Evolutionary conservation across 2,888 invertebrate species (phyloP).

Genomic region (Athripsodes cinereus): DNA sequence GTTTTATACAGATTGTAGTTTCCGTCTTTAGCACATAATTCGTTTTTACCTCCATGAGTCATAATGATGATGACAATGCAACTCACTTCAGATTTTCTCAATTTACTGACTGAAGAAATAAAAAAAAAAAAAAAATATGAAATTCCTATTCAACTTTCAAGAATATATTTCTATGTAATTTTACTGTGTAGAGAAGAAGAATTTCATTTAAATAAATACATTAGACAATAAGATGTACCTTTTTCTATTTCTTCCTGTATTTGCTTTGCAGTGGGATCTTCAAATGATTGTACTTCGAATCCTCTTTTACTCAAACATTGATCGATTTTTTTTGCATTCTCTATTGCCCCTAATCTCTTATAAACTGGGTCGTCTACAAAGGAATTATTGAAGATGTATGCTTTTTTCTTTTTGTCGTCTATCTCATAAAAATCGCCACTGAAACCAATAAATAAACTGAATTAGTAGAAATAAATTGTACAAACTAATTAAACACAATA

Average conservation of each 20-base stretch:
- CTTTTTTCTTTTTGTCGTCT: background rate
- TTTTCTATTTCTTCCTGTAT: background rate
- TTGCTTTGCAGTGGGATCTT: background rate
- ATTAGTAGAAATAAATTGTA: no score
- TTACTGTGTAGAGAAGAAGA: no score
- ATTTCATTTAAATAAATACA: background rate
- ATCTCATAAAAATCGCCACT: no score
- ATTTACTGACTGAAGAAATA: background rate
- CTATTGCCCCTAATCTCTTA: background rate
- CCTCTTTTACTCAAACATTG: background rate
- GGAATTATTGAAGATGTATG: background rate
- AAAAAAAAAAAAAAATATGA: no score
- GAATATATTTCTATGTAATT: no score
- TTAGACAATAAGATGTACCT: background rate
- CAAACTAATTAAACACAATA: no score
- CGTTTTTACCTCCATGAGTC: background rate
- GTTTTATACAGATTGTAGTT: background rate
- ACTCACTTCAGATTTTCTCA: background rate
- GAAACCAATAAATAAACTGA: no score
- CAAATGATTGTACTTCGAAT: background rate
- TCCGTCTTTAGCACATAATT: background rate
- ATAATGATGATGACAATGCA: background rate
- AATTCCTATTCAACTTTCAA: no score
- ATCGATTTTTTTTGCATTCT: background rate
- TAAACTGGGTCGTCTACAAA: no score